A percentile compares a stretch with the other conserved stretches of the same genome.
Conservation (phyloP, 1,140 invertebrate genomes). For the Cheumatopsyche charites region DNA sequence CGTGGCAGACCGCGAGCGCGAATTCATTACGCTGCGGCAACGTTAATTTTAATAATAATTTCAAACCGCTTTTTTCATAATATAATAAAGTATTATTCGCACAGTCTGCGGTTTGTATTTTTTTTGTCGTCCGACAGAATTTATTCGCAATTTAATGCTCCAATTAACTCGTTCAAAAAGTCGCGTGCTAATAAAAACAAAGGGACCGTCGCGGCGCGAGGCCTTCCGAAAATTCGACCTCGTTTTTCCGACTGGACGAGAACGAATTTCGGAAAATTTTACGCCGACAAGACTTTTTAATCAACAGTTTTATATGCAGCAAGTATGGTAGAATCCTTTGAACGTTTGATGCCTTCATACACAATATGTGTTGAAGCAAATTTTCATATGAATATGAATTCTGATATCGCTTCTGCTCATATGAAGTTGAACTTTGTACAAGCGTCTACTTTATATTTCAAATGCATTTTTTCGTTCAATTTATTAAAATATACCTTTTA, state of each 20-base stretch:
- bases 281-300: background rate
- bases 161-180: conserved; percentile 26
- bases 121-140: conserved; percentile 9
- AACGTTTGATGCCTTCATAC: background rate
- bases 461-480: too few species aligned
- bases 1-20: background rate
- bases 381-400: background rate
- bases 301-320: background rate
- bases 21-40: conserved; percentile 15
- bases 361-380: background rate
- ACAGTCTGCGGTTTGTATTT: background rate
- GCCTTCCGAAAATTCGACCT: conserved; percentile 22
- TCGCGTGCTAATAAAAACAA: conserved; percentile 26
- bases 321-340: background rate
- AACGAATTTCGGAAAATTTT: too few species aligned
- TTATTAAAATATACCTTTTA: too few species aligned
- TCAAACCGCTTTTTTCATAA: conserved; percentile 8
- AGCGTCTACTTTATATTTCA: too few species aligned
- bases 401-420: too few species aligned
- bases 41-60: conserved; percentile 24
- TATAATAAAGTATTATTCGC: conserved; percentile 5
- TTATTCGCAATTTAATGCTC: conserved; percentile 28
- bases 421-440: too few species aligned
- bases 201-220: background rate
- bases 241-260: background rate